A percentile compares a stretch with the other conserved stretches of the same genome.
These are phyloP conservation scores for Bucorvus abyssinicus DNA, from an alignment of 2,797 vertebrate species.

Conservation along the genomic window DNA sequence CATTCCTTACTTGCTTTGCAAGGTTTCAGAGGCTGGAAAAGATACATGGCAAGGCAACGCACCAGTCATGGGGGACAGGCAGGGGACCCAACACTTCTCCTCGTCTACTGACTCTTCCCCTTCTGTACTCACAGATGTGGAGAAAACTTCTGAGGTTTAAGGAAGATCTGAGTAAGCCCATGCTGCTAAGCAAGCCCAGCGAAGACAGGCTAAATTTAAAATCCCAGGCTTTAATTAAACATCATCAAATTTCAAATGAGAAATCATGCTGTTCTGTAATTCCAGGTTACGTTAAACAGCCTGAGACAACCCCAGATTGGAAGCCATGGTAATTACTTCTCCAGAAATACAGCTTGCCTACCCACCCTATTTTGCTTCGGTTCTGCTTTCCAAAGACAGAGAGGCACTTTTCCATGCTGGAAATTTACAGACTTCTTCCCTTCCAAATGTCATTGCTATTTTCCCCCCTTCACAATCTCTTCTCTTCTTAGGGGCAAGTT, in stretches of 20 bases:
- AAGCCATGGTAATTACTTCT: slow-evolving; percentile 65
- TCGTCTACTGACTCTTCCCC: neutral
- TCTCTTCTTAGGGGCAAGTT: neutral
- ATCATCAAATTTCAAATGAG: slow-evolving; percentile 64
- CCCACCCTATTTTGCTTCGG: slow-evolving; percentile 44
- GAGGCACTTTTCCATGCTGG: slow-evolving; percentile 59
- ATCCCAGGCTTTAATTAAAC: slow-evolving; percentile 57
- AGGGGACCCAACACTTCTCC: neutral
- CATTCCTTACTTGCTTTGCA: neutral
- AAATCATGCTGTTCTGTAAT: slow-evolving; percentile 64
- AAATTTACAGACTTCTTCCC: slow-evolving; percentile 63
- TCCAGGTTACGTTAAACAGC: slow-evolving; percentile 57
- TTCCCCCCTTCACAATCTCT: neutral
- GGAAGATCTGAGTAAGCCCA: slow-evolving; percentile 20
- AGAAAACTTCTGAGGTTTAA: slow-evolving; percentile 39
- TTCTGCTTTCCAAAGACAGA: slow-evolving; percentile 56
- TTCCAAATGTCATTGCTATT: slow-evolving; percentile 56
- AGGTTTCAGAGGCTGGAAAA: neutral
- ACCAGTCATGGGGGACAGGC: neutral
- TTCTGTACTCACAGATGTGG: neutral
- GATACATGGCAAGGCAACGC: neutral
- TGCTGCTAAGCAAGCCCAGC: slow-evolving; percentile 21
- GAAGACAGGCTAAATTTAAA: slow-evolving; percentile 63
- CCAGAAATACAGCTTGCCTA: slow-evolving; percentile 65
- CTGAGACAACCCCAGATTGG: slow-evolving; percentile 63